Evolutionary conservation across 2,113 vertebrate species (phyloP).

Genomic region (Entelurus aequoreus): DNA sequence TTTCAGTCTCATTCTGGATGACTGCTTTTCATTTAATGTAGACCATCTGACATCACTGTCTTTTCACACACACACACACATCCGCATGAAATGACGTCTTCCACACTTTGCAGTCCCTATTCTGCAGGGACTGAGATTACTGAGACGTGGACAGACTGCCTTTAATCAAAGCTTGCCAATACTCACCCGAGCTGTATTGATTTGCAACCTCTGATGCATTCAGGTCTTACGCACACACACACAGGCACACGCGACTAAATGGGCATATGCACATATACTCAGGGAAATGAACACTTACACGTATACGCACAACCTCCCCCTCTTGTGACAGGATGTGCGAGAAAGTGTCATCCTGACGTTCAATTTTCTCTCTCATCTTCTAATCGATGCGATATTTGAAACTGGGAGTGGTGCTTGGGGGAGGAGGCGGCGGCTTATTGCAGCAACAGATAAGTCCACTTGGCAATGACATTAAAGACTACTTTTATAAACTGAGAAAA

Average conservation of each 20-base stretch:
- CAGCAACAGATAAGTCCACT: constrained; percentile 12
- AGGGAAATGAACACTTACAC: not conserved
- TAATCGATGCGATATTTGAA: constrained; percentile 59
- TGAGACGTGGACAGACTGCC: constrained; percentile 42
- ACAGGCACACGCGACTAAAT: constrained; percentile 10
- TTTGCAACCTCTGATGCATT: constrained; percentile 38
- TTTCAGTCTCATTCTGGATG: constrained; percentile 22
- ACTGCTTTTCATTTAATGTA: constrained; percentile 21
- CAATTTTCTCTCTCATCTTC: constrained; percentile 41
- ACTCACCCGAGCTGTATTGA: constrained; percentile 50
- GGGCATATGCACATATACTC: constrained; percentile 3
- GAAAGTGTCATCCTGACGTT: constrained; percentile 50
- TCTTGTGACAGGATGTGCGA: constrained; percentile 28
- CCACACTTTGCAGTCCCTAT: constrained; percentile 13
- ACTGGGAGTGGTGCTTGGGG: constrained; percentile 2
- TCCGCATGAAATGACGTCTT: constrained; percentile 10
- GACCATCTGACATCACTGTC: constrained; percentile 22
- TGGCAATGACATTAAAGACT: too few species aligned
- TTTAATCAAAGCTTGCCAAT: constrained; percentile 61
- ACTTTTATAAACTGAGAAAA: too few species aligned
- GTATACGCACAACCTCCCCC: constrained; percentile 1
- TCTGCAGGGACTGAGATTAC: constrained; percentile 27
- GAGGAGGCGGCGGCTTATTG: constrained; percentile 18
- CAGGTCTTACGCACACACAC: constrained; percentile 16
- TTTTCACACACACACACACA: constrained; percentile 2